Conservation (phyloP, 1,140 invertebrate species). For the Zaprionus nigranus region DNA sequence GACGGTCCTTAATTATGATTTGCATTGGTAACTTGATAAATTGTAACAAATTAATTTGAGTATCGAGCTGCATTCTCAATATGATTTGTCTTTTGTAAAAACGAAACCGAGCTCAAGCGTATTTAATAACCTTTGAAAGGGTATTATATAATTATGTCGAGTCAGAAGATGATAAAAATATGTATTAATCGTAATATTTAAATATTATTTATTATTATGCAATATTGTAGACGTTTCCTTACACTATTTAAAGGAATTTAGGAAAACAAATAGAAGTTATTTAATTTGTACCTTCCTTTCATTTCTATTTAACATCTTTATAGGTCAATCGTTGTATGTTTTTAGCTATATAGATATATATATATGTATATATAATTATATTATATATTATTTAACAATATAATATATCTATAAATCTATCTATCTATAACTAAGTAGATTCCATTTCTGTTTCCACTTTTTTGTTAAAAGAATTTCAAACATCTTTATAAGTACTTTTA, state of each 20-base stretch:
- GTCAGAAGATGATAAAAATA: neutral
- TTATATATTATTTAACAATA: neutral
- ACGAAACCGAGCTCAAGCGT: neutral
- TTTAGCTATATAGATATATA: too few species aligned
- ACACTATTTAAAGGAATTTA: neutral
- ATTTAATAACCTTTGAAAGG: neutral
- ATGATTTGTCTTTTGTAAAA: neutral
- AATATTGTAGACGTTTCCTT: too few species aligned
- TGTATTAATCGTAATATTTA: neutral
- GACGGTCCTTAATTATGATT: neutral
- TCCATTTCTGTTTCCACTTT: neutral
- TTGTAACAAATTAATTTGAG: neutral
- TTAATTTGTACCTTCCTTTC: neutral
- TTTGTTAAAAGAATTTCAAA: neutral
- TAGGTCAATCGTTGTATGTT: too few species aligned
- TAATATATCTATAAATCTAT: neutral
- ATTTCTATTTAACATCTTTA: neutral
- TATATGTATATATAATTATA: too few species aligned
- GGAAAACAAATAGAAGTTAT: neutral
- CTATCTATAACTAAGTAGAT: neutral
- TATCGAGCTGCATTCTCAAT: neutral
- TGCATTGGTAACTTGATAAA: conserved; percentile 7
- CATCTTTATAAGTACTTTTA: conserved; percentile 22
- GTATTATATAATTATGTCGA: neutral
- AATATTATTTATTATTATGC: neutral